These are phyloP conservation scores for Ennomos erosarius DNA, from an alignment of 2,888 invertebrate genomes.

Conservation along the genomic window DNA sequence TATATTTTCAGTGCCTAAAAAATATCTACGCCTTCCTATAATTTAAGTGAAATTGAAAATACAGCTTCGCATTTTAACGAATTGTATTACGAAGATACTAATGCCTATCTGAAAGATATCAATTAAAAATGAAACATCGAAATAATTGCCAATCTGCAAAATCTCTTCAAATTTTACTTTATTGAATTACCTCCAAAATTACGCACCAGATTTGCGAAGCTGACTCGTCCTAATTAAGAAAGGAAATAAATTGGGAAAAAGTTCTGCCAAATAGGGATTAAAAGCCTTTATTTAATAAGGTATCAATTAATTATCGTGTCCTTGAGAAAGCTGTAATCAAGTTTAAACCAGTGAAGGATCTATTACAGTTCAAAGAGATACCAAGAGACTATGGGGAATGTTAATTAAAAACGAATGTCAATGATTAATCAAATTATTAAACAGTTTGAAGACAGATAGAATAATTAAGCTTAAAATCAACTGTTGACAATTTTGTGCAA, in stretches of 20 bases:
- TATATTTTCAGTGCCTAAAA: too few species aligned
- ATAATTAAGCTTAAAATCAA: too few species aligned
- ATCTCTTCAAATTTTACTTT: background rate
- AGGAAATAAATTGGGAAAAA: slow-evolving; percentile 26
- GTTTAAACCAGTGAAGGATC: slow-evolving; percentile 34
- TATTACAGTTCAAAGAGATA: slow-evolving; percentile 22
- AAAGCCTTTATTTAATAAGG: slow-evolving; percentile 35
- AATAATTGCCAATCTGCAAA: slow-evolving; percentile 1
- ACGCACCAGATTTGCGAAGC: slow-evolving; percentile 1
- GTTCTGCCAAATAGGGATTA: slow-evolving; percentile 27
- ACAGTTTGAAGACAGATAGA: too few species aligned
- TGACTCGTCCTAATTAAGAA: slow-evolving; percentile 14
- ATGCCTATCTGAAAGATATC: background rate
- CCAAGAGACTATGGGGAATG: slow-evolving; percentile 17
- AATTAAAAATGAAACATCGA: background rate
- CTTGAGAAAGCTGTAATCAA: slow-evolving; percentile 35
- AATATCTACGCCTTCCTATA: too few species aligned
- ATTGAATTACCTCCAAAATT: slow-evolving; percentile 13
- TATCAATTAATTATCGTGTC: slow-evolving; percentile 41
- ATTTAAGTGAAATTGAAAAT: too few species aligned
- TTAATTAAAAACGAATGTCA: slow-evolving; percentile 18
- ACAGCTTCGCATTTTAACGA: too few species aligned
- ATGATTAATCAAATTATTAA: too few species aligned
- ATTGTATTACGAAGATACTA: too few species aligned
- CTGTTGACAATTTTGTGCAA: background rate